Base-by-base conservation (phyloP, 2,797 vertebrate genomes). In the Bovichtus diacanthus region DNA sequence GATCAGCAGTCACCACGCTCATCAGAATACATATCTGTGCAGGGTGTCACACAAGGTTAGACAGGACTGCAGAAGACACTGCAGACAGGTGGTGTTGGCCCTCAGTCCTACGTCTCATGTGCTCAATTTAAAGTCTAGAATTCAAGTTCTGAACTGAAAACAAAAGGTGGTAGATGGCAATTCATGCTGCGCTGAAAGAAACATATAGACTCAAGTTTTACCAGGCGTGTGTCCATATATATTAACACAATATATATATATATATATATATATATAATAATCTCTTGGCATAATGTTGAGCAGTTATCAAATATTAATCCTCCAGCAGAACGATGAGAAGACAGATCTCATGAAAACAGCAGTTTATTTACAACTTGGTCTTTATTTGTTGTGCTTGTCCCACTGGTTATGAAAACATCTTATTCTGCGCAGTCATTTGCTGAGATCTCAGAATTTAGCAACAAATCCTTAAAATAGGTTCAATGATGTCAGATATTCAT, bases 1-100 rank as follows among this genome's bases (percentile, higher is more conserved):
- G 54, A 31, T 27, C 76, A 10, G 36, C 53, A 5, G 76, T 84
- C 87, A 89, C 55, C 31, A 60, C 71, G 3, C 47, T 84, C 86
- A n/a, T 78, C 90, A 93, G 70, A 88, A 86, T 88, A 88, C 85
- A 84, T 19, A 94, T 93, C 94, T 95, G 91, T 78, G 78, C 85
- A 77, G 78, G 76, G 82, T 78, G 82, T 88, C 87, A 92, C 73
- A 90, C 67, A 82, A 55, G 41, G 80, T 89, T 85, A 90, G 78
- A 88, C n/a, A 68, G 50, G 56, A 47, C 51, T 34, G 36, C 46
- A 75, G 29, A 63, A 58, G 55, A 72, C 74, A 41, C 53, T 47
- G 4, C 49, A 23, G 8, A 67, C 19, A 74, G 11, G 11, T 5
- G 43, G 36, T 36, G 44, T 29, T 39, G 9, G 50, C 18, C 9